phyloP scores from a whole-genome alignment of 2,113 vertebrate species.

The Nycticorax nycticorax region DNA sequence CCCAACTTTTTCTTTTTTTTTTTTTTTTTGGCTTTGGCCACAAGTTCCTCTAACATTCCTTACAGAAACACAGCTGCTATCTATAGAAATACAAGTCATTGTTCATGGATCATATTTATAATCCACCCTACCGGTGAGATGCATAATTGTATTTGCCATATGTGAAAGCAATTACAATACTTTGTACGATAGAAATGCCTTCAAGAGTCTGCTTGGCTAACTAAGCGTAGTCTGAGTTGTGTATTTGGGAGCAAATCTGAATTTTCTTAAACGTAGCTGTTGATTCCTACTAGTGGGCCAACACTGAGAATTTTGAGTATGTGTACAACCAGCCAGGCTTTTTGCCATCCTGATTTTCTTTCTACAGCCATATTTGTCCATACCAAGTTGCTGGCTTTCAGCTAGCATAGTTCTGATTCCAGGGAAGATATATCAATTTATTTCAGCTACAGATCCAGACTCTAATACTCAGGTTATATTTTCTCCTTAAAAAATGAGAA shows the following conservation, averaged over 20 bases:
- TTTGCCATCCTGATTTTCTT: neutral
- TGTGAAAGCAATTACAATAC: constrained; percentile 5
- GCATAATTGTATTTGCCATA: constrained; percentile 17
- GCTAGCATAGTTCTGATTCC: neutral
- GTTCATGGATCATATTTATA: constrained; percentile 27
- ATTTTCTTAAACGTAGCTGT: neutral
- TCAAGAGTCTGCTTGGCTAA: neutral
- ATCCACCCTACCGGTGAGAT: neutral
- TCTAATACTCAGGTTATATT: neutral
- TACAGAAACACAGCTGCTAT: neutral
- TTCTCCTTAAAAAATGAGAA: neutral
- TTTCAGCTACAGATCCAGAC: neutral
- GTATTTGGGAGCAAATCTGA: neutral
- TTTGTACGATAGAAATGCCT: neutral
- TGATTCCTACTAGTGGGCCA: neutral
- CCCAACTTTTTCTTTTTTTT: neutral
- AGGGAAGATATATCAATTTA: neutral
- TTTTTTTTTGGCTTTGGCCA: neutral
- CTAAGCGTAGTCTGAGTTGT: neutral
- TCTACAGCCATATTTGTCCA: neutral
- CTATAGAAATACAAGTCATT: constrained; percentile 42
- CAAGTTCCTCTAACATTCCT: neutral
- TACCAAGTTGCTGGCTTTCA: neutral
- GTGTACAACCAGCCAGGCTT: neutral
- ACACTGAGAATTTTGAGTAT: neutral